Evolutionary conservation across 2,888 invertebrate species (phyloP).

Genomic region (Strigamia maritima): DNA sequence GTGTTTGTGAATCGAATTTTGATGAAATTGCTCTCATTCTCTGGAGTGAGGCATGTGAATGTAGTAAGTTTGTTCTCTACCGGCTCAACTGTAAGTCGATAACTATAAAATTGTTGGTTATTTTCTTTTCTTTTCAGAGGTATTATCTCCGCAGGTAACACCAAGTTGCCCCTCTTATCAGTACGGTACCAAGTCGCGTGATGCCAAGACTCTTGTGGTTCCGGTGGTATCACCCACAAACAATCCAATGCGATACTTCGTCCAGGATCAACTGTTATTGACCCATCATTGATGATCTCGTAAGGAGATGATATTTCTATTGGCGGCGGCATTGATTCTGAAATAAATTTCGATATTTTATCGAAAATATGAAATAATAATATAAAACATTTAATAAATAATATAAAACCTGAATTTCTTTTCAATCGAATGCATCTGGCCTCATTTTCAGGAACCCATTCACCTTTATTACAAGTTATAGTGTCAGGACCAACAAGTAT

Average conservation of each 20-base stretch:
- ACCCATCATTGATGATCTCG: background rate
- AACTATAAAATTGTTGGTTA: background rate
- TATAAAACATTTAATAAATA: too few species aligned
- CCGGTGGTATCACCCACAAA: background rate
- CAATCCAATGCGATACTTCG: background rate
- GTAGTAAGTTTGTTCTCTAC: background rate
- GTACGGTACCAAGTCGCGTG: background rate
- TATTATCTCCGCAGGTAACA: background rate
- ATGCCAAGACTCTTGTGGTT: background rate
- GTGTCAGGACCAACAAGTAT: background rate
- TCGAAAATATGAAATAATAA: background rate
- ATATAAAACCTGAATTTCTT: background rate
- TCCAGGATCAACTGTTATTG: background rate
- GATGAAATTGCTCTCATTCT: background rate
- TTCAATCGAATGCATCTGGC: background rate
- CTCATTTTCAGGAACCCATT: background rate
- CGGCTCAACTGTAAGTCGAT: background rate
- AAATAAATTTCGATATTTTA: background rate
- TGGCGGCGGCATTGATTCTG: background rate
- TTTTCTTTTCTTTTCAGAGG: background rate
- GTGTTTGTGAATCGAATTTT: background rate
- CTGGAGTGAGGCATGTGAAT: background rate
- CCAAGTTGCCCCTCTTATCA: background rate
- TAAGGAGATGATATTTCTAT: background rate
- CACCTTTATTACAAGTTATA: background rate